Percentiles rank a stretch among this genome's conserved stretches.
Conservation (phyloP, 2,797 vertebrate species). For the Spheniscus humboldti region DNA sequence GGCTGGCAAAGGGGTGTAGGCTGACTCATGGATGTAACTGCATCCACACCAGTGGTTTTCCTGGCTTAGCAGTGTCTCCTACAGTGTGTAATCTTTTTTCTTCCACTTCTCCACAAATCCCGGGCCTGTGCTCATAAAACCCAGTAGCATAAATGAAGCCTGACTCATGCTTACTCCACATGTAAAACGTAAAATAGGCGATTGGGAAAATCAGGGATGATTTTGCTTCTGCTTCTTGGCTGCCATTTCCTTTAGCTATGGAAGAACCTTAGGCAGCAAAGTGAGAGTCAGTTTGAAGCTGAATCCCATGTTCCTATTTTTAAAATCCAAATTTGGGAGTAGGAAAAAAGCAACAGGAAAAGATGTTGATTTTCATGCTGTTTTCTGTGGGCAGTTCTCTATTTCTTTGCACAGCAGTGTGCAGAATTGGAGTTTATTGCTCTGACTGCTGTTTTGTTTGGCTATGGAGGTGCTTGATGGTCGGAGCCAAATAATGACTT, state of each 20-base stretch:
- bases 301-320: conserved; percentile 1
- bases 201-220: background rate
- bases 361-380: background rate
- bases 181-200: background rate
- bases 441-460: background rate
- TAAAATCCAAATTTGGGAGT: background rate
- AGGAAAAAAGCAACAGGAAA: background rate
- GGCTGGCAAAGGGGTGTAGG: background rate
- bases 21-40: background rate
- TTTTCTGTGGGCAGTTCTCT: conserved; percentile 9
- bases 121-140: background rate
- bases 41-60: background rate
- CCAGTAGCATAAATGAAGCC: background rate
- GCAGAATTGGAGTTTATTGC: background rate
- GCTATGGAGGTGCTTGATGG: background rate
- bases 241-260: background rate
- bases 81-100: background rate
- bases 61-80: background rate
- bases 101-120: background rate
- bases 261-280: background rate
- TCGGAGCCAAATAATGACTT: background rate
- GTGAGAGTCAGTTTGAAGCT: background rate
- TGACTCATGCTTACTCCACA: background rate
- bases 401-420: background rate
- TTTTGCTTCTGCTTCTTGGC: background rate